These are phyloP conservation scores for Ypsolopha scabrella DNA, from an alignment of 2,888 invertebrate species.

Conservation along the genomic window DNA sequence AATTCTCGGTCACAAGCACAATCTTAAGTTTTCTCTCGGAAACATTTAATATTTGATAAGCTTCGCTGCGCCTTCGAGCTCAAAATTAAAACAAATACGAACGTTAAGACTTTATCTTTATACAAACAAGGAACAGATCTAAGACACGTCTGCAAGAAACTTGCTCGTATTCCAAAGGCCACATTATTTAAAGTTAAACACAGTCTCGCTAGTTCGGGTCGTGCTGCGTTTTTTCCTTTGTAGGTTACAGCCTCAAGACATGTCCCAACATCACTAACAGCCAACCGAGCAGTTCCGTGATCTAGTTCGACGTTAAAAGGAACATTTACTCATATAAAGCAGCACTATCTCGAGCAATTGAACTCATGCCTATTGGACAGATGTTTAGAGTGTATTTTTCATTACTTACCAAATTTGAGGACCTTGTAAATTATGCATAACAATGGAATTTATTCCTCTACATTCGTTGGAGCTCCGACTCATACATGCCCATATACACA, in stretches of 20 bases:
- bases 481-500: not conserved
- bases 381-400: no score
- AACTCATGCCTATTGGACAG: no score
- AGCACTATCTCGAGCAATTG: not conserved
- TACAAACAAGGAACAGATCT: no score
- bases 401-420: not conserved
- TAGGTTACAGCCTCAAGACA: slow-evolving; percentile 36
- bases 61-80: no score
- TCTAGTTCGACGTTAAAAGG: slow-evolving; percentile 24
- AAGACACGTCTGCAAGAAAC: not conserved
- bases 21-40: no score
- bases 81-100: no score
- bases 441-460: not conserved
- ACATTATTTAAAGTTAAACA: not conserved
- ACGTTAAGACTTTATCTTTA: no score
- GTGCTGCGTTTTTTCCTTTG: slow-evolving; percentile 43
- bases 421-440: not conserved
- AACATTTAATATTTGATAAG: no score
- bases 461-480: not conserved
- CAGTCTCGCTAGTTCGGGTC: slow-evolving; percentile 8
- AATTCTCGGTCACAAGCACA: no score
- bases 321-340: not conserved
- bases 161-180: not conserved
- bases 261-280: slow-evolving; percentile 13
- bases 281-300: slow-evolving; percentile 41